Evolutionary conservation across 2,888 invertebrate species (phyloP).

Genomic region (Scaptomyza reducta): DNA sequence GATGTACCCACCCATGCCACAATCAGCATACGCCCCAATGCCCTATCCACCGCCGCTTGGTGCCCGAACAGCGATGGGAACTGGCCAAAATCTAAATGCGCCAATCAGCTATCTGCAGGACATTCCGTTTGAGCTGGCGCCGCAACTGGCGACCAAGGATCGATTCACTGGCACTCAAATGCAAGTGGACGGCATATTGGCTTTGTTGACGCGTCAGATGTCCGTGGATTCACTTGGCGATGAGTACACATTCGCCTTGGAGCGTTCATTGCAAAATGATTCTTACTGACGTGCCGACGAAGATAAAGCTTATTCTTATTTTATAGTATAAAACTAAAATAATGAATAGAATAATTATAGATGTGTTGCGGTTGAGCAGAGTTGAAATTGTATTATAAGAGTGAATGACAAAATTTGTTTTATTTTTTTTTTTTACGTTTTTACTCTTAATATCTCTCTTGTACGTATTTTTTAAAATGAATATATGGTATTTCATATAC

Average conservation of each 20-base stretch:
- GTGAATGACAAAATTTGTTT: not conserved
- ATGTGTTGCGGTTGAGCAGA: constrained; percentile 24
- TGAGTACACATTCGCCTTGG: constrained; percentile 79
- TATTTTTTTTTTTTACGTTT: not conserved
- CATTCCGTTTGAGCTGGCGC: constrained; percentile 80
- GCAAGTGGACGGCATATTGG: constrained; percentile 81
- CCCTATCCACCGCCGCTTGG: constrained; percentile 63
- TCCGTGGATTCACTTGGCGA: constrained; percentile 71
- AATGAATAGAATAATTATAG: constrained; percentile 27
- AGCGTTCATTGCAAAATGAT: constrained; percentile 80
- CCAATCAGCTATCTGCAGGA: constrained; percentile 80
- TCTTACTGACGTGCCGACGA: constrained; percentile 57
- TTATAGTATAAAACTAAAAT: not conserved
- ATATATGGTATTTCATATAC: too few relatives aligned
- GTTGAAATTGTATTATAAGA: constrained; percentile 20
- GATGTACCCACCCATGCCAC: constrained; percentile 73
- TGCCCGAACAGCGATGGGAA: constrained; percentile 12
- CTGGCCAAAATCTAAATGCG: constrained; percentile 5
- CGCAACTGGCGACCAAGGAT: constrained; percentile 71
- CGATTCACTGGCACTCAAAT: constrained; percentile 72
- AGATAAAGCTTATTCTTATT: constrained; percentile 11
- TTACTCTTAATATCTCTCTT: too few relatives aligned
- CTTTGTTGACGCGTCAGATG: constrained; percentile 79
- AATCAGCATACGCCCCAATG: constrained; percentile 45
- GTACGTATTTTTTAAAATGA: too few relatives aligned